phyloP scores from a whole-genome alignment of 2,113 vertebrate species.

The Gorsachius goisagi region DNA sequence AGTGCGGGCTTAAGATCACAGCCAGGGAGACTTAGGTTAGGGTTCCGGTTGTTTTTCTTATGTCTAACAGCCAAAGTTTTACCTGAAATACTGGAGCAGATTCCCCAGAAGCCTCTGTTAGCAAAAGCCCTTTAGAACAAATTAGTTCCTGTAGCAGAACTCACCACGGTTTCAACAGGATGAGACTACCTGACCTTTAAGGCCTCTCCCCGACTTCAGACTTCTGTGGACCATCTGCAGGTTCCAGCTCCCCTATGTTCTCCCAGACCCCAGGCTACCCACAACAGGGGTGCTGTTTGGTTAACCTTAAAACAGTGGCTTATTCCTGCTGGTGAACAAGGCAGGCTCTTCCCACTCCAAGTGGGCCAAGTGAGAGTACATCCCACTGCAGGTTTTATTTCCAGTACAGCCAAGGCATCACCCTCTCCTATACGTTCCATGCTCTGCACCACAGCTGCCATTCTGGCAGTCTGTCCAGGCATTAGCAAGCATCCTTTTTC shows the following conservation, averaged over 20 bases:
- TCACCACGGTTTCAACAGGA: background rate
- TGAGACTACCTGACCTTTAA: background rate
- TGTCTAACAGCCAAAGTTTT: background rate
- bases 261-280: background rate
- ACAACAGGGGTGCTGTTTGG: background rate
- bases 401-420: background rate
- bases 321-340: background rate
- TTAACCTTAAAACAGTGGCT: background rate
- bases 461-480: background rate
- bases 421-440: background rate
- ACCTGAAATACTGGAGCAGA: background rate
- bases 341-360: background rate
- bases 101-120: background rate
- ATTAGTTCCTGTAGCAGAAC: background rate
- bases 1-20: background rate
- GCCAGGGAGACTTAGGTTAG: background rate
- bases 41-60: background rate
- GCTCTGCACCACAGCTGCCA: background rate
- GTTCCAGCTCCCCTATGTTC: background rate
- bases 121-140: background rate
- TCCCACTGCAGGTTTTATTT: background rate
- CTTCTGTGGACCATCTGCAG: background rate
- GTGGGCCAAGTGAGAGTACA: background rate
- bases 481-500: background rate
- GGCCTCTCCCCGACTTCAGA: background rate